phyloP scores from a whole-genome alignment of 2,113 vertebrate genomes.

The Anhinga anhinga region DNA sequence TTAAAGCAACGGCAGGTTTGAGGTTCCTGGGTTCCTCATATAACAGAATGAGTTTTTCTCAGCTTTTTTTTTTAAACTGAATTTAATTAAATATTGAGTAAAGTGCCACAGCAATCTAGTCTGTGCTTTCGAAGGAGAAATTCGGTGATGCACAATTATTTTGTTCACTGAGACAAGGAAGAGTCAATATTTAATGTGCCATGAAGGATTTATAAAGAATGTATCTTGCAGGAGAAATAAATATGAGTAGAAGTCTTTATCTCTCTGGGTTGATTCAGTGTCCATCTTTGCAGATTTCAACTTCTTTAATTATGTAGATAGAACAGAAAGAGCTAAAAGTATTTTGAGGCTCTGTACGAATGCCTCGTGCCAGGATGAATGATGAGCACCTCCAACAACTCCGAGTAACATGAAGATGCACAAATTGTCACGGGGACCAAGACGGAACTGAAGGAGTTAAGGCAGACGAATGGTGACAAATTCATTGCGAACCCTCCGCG shows the following conservation, averaged over 20 bases:
- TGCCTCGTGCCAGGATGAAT: fast-evolving
- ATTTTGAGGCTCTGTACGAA: neutral
- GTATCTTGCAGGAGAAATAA: slow-evolving; percentile 25
- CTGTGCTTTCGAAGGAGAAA: neutral
- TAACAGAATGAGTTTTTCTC: neutral
- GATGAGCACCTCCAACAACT: neutral
- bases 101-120: slow-evolving; percentile 15
- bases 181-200: slow-evolving; percentile 62
- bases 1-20: neutral
- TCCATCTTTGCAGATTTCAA: neutral
- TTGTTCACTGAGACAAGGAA: slow-evolving; percentile 7
- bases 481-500: fast-evolving
- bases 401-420: neutral
- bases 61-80: neutral
- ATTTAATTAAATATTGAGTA: slow-evolving; percentile 57
- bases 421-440: fast-evolving
- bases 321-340: neutral
- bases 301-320: slow-evolving; percentile 33
- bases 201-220: slow-evolving; percentile 56
- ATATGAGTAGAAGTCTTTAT: slow-evolving; percentile 33
- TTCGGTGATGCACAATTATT: neutral
- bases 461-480: fast-evolving
- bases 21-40: neutral
- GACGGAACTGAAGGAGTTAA: neutral
- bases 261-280: neutral